Evolutionary conservation across 2,113 vertebrate genomes (phyloP).

Genomic region (Anser cygnoides): DNA sequence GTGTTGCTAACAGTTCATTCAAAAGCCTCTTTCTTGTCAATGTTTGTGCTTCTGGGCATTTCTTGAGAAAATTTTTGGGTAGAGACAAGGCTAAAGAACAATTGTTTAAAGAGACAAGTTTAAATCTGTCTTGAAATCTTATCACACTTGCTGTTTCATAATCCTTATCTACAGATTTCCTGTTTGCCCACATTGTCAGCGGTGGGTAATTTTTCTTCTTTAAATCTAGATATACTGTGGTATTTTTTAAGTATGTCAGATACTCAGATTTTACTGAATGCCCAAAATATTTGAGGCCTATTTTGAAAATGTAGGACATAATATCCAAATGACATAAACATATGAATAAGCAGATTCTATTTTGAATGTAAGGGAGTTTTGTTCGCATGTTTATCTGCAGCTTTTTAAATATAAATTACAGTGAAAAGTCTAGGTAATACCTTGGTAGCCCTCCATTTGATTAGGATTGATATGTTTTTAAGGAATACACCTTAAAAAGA

Average conservation of each 20-base stretch:
- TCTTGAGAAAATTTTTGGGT: not conserved
- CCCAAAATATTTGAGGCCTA: not conserved
- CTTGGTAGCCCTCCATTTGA: not conserved
- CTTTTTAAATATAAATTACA: not conserved
- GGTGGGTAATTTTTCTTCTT: not conserved
- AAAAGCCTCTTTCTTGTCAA: not conserved
- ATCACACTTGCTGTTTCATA: not conserved
- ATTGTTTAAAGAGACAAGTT: not conserved
- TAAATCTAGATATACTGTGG: not conserved
- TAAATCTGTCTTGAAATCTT: constrained; percentile 9
- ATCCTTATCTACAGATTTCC: constrained; percentile 41
- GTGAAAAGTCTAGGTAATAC: not conserved
- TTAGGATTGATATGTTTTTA: not conserved
- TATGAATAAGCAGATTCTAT: not conserved
- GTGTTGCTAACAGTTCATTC: not conserved
- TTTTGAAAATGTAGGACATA: not conserved
- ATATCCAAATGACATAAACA: not conserved
- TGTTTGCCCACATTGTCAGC: constrained; percentile 43
- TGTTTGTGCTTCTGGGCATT: not conserved
- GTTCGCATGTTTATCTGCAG: not conserved
- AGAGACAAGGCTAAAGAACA: not conserved
- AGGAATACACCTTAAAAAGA: not conserved
- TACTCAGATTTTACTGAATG: not conserved
- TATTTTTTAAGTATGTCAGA: not conserved
- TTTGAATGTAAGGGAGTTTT: not conserved